These are phyloP conservation scores for Danio tinwini DNA, from an alignment of 2,797 vertebrate species.

Conservation along the genomic window DNA sequence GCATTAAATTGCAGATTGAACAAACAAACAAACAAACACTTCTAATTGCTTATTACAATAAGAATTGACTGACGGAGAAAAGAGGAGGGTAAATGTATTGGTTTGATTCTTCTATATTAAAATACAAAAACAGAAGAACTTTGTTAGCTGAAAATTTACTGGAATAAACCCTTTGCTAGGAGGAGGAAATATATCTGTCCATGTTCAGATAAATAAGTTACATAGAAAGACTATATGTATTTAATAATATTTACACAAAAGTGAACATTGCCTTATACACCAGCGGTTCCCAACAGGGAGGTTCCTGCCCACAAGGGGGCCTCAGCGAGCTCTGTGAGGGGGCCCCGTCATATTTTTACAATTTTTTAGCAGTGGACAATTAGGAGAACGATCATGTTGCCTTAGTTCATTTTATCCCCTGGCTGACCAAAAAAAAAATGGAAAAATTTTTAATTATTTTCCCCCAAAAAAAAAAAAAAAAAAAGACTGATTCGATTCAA, in stretches of 20 bases:
- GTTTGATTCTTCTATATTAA: not conserved
- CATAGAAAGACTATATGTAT: slow-evolving; percentile 21
- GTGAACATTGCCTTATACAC: not conserved
- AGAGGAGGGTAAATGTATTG: slow-evolving; percentile 20
- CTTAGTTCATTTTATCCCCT: too few species aligned
- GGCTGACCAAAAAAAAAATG: too few species aligned
- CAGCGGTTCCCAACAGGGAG: too few species aligned
- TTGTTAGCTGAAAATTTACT: slow-evolving; percentile 3
- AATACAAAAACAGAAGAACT: not conserved
- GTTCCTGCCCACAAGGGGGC: too few species aligned
- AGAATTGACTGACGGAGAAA: not conserved
- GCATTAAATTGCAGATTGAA: not conserved
- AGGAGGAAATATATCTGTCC: slow-evolving; percentile 20
- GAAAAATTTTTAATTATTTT: too few species aligned
- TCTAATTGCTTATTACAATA: not conserved
- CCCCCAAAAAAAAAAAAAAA: too few species aligned
- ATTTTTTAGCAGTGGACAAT: too few species aligned
- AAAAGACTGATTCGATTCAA: too few species aligned
- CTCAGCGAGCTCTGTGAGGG: too few species aligned
- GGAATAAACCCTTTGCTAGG: not conserved
- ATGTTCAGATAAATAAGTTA: slow-evolving; percentile 41
- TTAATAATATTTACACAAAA: slow-evolving; percentile 21
- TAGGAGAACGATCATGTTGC: too few species aligned
- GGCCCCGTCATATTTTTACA: too few species aligned
- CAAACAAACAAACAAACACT: not conserved